phyloP scores from a whole-genome alignment of 1,140 invertebrate species.

The Frieseomelitta varia region DNA sequence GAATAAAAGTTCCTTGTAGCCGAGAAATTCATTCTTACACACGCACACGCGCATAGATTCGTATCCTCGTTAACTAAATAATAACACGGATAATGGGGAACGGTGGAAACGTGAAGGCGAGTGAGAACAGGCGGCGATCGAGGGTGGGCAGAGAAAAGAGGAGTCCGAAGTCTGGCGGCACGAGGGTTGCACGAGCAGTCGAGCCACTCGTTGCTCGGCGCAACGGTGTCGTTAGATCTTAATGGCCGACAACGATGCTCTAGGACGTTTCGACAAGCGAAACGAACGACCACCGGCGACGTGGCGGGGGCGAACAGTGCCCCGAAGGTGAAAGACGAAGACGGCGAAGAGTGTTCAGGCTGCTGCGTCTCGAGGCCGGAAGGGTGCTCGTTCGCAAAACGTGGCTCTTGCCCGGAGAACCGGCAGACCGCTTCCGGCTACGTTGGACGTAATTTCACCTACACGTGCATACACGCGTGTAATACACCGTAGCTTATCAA shows the following conservation, averaged over 20 bases:
- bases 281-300: conserved; percentile 3
- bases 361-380: conserved; percentile 20
- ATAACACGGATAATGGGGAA: not conserved
- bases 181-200: conserved; percentile 11
- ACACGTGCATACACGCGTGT: not conserved
- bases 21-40: not conserved
- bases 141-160: not conserved
- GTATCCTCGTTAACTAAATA: not conserved
- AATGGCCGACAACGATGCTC: conserved; percentile 52
- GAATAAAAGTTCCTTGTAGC: too few relatives aligned
- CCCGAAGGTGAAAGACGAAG: not conserved
- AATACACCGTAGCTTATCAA: not conserved
- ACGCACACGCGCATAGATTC: not conserved
- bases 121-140: not conserved
- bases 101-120: not conserved
- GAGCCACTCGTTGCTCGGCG: conserved; percentile 38
- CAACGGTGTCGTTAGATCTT: conserved; percentile 54
- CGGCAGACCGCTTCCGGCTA: conserved; percentile 1
- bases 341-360: not conserved
- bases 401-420: not conserved
- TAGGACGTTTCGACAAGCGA: conserved; percentile 51
- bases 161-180: conserved; percentile 10
- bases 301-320: not conserved
- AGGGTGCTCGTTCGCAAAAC: conserved; percentile 35
- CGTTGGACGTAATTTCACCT: conserved; percentile 11